Evolutionary conservation across 2,888 invertebrate genomes (phyloP).

Genomic region (Acronicta psi): DNA sequence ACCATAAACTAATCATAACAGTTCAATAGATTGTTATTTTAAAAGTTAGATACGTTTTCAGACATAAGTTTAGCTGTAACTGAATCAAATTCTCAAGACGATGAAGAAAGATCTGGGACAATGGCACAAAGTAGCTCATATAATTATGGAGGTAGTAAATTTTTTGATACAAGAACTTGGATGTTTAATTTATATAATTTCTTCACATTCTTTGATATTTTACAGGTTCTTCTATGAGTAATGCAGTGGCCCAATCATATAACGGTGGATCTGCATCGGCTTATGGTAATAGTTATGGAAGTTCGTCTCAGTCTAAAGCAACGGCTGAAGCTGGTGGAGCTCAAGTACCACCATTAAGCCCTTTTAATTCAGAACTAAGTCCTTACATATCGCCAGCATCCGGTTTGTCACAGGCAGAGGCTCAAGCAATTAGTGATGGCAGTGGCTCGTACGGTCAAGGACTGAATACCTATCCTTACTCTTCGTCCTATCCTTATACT

Average conservation of each 20-base stretch:
- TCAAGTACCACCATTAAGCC: conserved; percentile 8
- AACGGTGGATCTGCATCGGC: conserved; percentile 16
- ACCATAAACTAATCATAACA: too few relatives aligned
- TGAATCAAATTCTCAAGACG: conserved; percentile 15
- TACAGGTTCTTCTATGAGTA: conserved; percentile 17
- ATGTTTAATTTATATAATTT: too few relatives aligned
- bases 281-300: conserved; percentile 10
- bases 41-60: conserved; percentile 15
- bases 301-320: conserved; percentile 16
- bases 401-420: conserved; percentile 28
- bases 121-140: conserved; percentile 24
- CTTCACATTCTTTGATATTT: background rate
- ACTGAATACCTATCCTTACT: conserved; percentile 24
- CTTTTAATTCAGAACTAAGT: conserved; percentile 28
- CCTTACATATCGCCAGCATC: conserved; percentile 15
- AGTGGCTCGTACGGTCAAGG: conserved; percentile 23
- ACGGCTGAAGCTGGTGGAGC: conserved; percentile 2
- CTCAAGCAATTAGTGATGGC: conserved; percentile 13
- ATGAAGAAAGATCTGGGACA: conserved; percentile 40
- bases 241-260: conserved; percentile 16
- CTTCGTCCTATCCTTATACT: conserved; percentile 21
- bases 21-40: too few relatives aligned
- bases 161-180: background rate
- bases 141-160: conserved; percentile 31
- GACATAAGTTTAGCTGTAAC: conserved; percentile 30